phyloP scores from a whole-genome alignment of 1,140 invertebrate species.

The Eumaeus atala region DNA sequence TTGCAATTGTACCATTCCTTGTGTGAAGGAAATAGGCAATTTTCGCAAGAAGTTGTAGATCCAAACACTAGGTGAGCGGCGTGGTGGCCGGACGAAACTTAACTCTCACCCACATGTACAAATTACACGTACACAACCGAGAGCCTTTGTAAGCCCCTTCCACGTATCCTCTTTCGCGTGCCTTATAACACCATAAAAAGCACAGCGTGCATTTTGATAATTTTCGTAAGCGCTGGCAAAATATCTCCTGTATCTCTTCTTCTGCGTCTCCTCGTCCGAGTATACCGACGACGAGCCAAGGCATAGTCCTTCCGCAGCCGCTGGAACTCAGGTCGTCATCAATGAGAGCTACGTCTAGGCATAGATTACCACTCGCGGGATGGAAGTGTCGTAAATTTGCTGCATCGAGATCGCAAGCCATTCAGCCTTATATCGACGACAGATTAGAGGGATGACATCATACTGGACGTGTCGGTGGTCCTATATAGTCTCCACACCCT shows the following conservation, averaged over 20 bases:
- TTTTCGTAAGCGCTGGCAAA: too few relatives aligned
- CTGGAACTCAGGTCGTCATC: constrained; percentile 1
- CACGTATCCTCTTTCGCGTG: not conserved
- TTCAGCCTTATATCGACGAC: constrained; percentile 37
- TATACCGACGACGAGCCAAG: not conserved
- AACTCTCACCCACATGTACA: constrained; percentile 5
- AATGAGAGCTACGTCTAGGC: not conserved
- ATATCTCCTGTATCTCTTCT: too few relatives aligned
- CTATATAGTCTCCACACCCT: too few relatives aligned
- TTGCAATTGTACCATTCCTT: not conserved
- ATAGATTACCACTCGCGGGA: not conserved
- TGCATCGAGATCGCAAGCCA: not conserved
- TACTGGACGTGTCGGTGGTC: too few relatives aligned
- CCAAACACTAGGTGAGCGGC: constrained; percentile 9
- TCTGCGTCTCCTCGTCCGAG: not conserved
- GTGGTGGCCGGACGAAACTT: not conserved
- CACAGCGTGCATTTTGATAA: not conserved
- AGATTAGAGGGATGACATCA: not conserved
- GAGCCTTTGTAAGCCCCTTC: not conserved
- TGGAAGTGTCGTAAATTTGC: not conserved
- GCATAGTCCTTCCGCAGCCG: not conserved
- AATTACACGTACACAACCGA: constrained; percentile 11
- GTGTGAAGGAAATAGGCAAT: not conserved
- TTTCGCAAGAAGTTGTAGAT: not conserved
- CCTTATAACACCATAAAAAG: not conserved